These are phyloP conservation scores for Chaetophractus vellerosus DNA, from an alignment of 2,797 vertebrate species.

Conservation along the genomic window DNA sequence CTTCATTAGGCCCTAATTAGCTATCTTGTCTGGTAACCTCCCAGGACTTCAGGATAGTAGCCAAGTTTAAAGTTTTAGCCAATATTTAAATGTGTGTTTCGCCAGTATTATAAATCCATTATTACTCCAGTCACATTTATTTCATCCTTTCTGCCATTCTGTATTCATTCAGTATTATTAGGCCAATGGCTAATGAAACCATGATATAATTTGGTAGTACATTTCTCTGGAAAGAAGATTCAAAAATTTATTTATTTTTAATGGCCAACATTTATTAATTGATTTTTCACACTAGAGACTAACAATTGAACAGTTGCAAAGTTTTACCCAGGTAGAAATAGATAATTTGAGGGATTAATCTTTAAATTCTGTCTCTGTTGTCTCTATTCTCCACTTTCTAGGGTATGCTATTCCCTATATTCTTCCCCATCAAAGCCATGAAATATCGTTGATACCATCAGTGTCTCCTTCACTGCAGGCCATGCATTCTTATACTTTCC, in stretches of 20 bases:
- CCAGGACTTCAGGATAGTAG: no score
- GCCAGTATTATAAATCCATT: background rate
- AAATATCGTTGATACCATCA: background rate
- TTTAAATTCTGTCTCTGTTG: slow-evolving; percentile 33
- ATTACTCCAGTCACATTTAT: background rate
- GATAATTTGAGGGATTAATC: background rate
- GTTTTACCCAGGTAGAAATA: slow-evolving; percentile 16
- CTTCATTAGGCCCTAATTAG: no score
- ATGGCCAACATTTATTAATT: background rate
- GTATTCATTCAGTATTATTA: slow-evolving; percentile 21
- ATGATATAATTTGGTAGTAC: background rate
- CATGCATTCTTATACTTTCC: background rate
- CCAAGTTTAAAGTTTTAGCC: no score
- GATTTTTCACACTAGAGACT: background rate
- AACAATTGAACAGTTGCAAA: background rate
- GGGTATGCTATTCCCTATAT: background rate
- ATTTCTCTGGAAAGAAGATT: slow-evolving; percentile 5
- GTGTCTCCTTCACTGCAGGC: background rate
- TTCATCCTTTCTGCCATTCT: background rate
- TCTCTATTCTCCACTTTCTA: background rate
- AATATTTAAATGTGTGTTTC: no score
- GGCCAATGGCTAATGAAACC: slow-evolving; percentile 9
- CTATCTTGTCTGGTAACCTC: no score
- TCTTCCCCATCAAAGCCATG: background rate
- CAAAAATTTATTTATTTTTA: background rate